Percentiles rank a stretch among this genome's conserved stretches.
phyloP scores from a whole-genome alignment of 2,797 vertebrate genomes.

The Sarcoramphus papa region DNA sequence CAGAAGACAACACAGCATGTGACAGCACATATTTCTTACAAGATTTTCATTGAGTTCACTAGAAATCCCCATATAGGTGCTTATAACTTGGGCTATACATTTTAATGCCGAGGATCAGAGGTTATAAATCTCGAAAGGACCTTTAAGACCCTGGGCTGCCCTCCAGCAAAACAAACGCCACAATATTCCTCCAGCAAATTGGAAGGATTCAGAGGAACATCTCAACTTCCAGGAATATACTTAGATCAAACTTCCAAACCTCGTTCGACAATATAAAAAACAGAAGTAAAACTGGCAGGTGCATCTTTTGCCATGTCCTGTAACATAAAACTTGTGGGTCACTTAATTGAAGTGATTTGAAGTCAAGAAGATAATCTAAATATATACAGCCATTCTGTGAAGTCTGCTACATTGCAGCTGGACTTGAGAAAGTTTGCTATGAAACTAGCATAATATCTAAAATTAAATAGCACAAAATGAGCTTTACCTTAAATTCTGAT shows the following conservation, averaged over 20 bases:
- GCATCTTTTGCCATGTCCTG: constrained; percentile 21
- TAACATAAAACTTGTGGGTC: background rate
- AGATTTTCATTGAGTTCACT: background rate
- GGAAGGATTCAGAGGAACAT: background rate
- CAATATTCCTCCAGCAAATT: background rate
- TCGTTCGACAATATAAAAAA: constrained; percentile 1
- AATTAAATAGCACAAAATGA: background rate
- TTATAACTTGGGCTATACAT: background rate
- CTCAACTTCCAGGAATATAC: constrained; percentile 10
- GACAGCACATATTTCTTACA: constrained; percentile 15
- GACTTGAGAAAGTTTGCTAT: background rate
- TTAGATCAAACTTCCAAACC: constrained; percentile 34
- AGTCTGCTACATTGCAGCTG: background rate
- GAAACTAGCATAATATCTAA: background rate
- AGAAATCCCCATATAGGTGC: background rate
- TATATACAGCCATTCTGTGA: background rate
- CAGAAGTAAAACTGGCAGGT: constrained; percentile 56
- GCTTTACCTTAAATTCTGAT: background rate
- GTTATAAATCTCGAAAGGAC: constrained; percentile 12
- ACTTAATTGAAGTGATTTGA: background rate
- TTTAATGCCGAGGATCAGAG: constrained; percentile 20
- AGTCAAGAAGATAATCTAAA: constrained; percentile 24
- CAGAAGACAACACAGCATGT: constrained; percentile 26
- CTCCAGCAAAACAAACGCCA: background rate
- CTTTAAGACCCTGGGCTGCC: background rate